Evolutionary conservation across 2,113 vertebrate genomes (phyloP).

Genomic region (Synchiropus splendidus): DNA sequence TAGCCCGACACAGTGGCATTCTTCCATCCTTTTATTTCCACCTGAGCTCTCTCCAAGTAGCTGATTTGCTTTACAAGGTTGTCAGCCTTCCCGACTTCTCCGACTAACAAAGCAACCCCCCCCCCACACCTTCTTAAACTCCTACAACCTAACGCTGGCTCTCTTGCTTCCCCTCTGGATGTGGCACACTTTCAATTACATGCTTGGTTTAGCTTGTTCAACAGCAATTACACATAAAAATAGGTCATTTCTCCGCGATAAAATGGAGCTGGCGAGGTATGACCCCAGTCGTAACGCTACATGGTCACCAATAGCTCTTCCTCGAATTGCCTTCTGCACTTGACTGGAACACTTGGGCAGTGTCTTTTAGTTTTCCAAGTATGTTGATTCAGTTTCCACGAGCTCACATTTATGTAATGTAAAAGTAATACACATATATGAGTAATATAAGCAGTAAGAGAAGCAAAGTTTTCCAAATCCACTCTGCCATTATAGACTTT

Average conservation of each 20-base stretch:
- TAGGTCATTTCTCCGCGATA: constrained; percentile 64
- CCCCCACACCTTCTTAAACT: constrained; percentile 1
- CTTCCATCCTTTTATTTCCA: constrained; percentile 30
- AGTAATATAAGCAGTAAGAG: too few relatives aligned
- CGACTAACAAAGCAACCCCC: constrained; percentile 45
- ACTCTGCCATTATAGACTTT: too few relatives aligned
- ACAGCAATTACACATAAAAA: constrained; percentile 67
- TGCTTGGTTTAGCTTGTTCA: constrained; percentile 67
- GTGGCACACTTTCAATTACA: constrained; percentile 73
- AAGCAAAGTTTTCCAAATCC: too few relatives aligned
- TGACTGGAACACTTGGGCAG: constrained; percentile 43
- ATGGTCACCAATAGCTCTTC: constrained; percentile 46
- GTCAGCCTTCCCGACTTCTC: constrained; percentile 34
- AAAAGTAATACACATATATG: too few relatives aligned
- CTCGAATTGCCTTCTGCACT: constrained; percentile 69
- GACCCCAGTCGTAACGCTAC: constrained; percentile 62
- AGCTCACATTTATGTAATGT: too few relatives aligned
- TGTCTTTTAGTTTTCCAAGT: constrained; percentile 17
- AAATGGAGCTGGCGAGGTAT: constrained; percentile 71
- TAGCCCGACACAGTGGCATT: constrained; percentile 2
- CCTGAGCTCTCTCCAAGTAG: constrained; percentile 40
- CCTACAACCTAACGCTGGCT: constrained; percentile 5
- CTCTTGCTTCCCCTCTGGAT: constrained; percentile 29
- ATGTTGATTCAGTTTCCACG: constrained; percentile 17
- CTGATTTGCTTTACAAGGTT: constrained; percentile 61